Base-by-base conservation (phyloP, 2,113 vertebrate genomes). In the Callipepla squamata region DNA sequence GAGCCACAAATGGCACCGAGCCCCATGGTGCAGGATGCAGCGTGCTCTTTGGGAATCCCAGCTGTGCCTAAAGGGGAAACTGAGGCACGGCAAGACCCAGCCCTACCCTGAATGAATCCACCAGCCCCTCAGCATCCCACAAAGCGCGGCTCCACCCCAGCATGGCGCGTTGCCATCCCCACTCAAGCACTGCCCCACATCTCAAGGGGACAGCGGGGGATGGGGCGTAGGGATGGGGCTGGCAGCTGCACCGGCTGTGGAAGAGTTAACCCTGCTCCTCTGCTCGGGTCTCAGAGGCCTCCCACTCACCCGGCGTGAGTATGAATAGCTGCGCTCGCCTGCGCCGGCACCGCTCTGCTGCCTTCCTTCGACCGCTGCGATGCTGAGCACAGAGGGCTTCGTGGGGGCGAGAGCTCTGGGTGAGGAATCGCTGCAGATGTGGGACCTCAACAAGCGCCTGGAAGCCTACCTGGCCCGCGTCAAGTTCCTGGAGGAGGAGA, bases 381-480 rank as follows among this genome's bases (percentile, higher is more conserved):
- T 93, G 92, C 67, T 93, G 80, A 96, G 84, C 79, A 93, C 94
- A 61, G 98, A 98, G 87, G 90, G 92, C 86, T 96, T 96, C 11
- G 7, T 80, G 1, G 78, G 91, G 59, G 22, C 81, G 3, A 84
- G 95, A 65, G 78, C 94, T 17, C 45, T 96, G 73, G 98, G 97
- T 7, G 98, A 98, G 79, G 98, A 99, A 70, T 98, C 98, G n/a
- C 96, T 98, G 47, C 98, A 99, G 97, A 98, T 99, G 99, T 98
- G 99, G 97, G 98, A 98, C 95, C 98, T 99, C 89, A 99, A 99
- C 97, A 97, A 96, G 57, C 97, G 99, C 34, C 97, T 99, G 87
- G 99, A 99, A 81, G 97, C 98, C 8, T 99, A 99, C 87, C 96
- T 99, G 96, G 97, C 97, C 81, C 97, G 98, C 19, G 99, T 99